phyloP scores from a whole-genome alignment of 2,888 invertebrate genomes.

The Ormyrus thymus region DNA sequence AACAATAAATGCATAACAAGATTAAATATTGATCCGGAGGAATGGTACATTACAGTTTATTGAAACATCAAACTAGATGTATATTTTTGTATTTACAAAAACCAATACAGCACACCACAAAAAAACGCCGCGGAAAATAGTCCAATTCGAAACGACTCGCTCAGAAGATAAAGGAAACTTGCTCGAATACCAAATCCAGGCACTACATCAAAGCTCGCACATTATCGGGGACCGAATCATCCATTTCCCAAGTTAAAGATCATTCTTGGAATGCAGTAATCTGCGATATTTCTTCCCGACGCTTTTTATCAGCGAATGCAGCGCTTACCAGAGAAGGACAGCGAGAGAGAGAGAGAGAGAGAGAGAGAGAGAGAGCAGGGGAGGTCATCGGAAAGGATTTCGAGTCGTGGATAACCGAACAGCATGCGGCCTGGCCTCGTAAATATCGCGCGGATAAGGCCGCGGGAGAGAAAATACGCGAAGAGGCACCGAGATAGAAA shows the following conservation, averaged over 20 bases:
- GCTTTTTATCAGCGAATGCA: constrained; percentile 37
- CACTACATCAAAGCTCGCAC: neutral
- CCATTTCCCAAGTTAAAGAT: constrained; percentile 16
- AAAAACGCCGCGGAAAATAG: neutral
- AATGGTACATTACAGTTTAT: neutral
- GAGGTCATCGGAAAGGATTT: constrained; percentile 37
- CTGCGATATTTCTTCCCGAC: constrained; percentile 42
- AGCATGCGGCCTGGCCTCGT: constrained; percentile 29
- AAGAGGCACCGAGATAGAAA: constrained; percentile 35
- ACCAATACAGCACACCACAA: neutral
- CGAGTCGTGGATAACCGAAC: constrained; percentile 28
- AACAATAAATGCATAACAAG: too few species aligned
- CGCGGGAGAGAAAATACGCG: constrained; percentile 3
- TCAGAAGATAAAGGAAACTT: neutral
- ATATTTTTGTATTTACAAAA: neutral
- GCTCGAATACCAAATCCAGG: neutral
- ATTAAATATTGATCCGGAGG: too few species aligned
- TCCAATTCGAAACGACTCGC: neutral
- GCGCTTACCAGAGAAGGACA: neutral
- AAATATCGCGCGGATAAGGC: constrained; percentile 48
- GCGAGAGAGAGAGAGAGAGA: neutral
- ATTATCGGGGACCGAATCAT: constrained; percentile 1
- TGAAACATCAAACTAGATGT: neutral
- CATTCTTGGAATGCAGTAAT: constrained; percentile 44
- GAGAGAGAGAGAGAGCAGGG: neutral